These are phyloP conservation scores for Melinopterus prodromus DNA, from an alignment of 2,888 invertebrate species.

Conservation along the genomic window DNA sequence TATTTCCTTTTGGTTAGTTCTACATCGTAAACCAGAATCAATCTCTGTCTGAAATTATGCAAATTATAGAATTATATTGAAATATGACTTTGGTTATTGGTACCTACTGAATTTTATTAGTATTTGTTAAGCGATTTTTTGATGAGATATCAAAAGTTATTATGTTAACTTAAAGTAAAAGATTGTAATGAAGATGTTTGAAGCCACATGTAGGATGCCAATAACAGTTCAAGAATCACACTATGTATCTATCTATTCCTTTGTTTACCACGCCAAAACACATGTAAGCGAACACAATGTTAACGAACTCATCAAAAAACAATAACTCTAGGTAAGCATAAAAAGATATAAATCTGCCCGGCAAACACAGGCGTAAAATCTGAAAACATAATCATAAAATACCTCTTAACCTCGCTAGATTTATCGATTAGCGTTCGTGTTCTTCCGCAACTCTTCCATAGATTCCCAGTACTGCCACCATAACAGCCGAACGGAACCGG, in stretches of 20 bases:
- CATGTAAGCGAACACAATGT: neutral
- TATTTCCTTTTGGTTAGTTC: too few relatives aligned
- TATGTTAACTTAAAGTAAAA: too few relatives aligned
- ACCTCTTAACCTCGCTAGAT: neutral
- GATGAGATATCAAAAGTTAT: too few relatives aligned
- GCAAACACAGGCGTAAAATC: neutral
- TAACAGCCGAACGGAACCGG: neutral
- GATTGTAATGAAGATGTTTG: too few relatives aligned
- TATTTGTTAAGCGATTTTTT: too few relatives aligned
- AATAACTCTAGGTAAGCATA: neutral
- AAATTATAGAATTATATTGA: too few relatives aligned
- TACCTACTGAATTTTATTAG: too few relatives aligned
- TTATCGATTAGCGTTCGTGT: neutral
- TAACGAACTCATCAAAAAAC: neutral
- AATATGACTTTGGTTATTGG: too few relatives aligned
- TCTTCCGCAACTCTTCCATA: neutral
- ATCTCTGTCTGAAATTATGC: too few relatives aligned
- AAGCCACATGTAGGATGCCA: too few relatives aligned
- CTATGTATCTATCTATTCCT: neutral
- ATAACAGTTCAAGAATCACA: too few relatives aligned
- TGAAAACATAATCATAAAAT: neutral
- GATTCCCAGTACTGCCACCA: neutral
- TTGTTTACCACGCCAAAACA: neutral
- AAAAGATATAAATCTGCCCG: neutral
- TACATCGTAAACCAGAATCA: too few relatives aligned